Conservation (phyloP, 1,140 invertebrate genomes). For the Zaprionus davidi region DNA sequence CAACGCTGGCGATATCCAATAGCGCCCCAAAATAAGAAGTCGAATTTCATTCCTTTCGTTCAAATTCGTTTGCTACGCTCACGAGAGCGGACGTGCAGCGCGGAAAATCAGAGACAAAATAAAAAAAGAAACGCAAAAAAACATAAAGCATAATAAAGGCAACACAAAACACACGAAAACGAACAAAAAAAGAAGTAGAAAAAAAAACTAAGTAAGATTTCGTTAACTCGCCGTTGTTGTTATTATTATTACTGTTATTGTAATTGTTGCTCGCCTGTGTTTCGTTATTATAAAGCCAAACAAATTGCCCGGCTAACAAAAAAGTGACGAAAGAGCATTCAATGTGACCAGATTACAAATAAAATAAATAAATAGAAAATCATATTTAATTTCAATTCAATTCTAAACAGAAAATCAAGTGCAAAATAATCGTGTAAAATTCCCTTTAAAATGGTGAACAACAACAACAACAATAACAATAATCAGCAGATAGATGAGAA, state of each 20-base stretch:
- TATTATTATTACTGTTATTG: conserved; percentile 38
- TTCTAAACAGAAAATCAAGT: conserved; percentile 14
- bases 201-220: conserved; percentile 38
- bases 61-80: conserved; percentile 83
- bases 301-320: conserved; percentile 22
- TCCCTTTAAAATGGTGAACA: conserved; percentile 61
- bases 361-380: conserved; percentile 32
- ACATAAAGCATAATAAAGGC: conserved; percentile 22
- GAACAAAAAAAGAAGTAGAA: conserved; percentile 10
- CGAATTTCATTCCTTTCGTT: conserved; percentile 82
- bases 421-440: conserved; percentile 21
- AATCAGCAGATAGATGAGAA: conserved; percentile 42
- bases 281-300: conserved; percentile 39
- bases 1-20: conserved; percentile 61
- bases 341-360: conserved; percentile 38
- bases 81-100: conserved; percentile 83
- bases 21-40: conserved; percentile 82
- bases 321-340: conserved; percentile 42
- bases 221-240: conserved; percentile 38
- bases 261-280: conserved; percentile 55
- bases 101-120: conserved; percentile 65
- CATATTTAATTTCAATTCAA: background rate
- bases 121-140: conserved; percentile 28
- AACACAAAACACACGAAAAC: conserved; percentile 33
- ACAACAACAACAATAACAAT: conserved; percentile 76